Percentiles rank a stretch among this genome's conserved stretches.
phyloP scores from a whole-genome alignment of 1,140 invertebrate species.

The Zeugodacus cucurbitae region DNA sequence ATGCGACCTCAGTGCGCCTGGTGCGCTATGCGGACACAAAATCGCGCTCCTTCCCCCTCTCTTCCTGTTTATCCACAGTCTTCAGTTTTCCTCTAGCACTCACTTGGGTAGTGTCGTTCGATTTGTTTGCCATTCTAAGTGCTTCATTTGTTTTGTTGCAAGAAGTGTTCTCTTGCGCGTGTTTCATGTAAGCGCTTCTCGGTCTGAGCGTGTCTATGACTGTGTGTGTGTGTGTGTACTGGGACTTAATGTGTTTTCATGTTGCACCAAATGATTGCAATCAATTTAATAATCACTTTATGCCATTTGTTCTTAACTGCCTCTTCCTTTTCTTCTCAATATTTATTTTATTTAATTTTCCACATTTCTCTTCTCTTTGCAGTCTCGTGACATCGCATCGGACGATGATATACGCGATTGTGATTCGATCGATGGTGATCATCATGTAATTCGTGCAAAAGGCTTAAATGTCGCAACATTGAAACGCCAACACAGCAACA shows the following conservation, averaged over 20 bases:
- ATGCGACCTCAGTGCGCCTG: neutral
- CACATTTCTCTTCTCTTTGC: slow-evolving; percentile 38
- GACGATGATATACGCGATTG: slow-evolving; percentile 66
- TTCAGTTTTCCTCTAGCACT: too few species aligned
- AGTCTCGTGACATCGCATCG: slow-evolving; percentile 68
- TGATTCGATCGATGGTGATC: slow-evolving; percentile 63
- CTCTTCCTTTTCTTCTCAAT: neutral
- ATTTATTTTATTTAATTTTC: neutral
- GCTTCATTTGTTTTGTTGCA: slow-evolving; percentile 8
- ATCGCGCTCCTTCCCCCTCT: neutral
- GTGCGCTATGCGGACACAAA: neutral
- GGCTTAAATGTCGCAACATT: slow-evolving; percentile 43
- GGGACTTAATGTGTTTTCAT: slow-evolving; percentile 43
- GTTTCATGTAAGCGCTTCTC: too few species aligned
- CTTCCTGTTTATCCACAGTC: too few species aligned
- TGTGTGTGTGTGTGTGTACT: slow-evolving; percentile 9
- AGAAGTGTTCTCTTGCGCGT: neutral
- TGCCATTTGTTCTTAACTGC: slow-evolving; percentile 31
- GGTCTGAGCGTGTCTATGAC: neutral
- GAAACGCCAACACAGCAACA: neutral
- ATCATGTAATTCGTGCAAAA: slow-evolving; percentile 47
- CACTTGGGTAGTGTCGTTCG: neutral
- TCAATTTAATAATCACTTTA: slow-evolving; percentile 42
- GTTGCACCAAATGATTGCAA: slow-evolving; percentile 45
- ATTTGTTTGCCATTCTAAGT: slow-evolving; percentile 20